phyloP scores from a whole-genome alignment of 2,888 invertebrate species.

The Nephrotoma appendiculata region DNA sequence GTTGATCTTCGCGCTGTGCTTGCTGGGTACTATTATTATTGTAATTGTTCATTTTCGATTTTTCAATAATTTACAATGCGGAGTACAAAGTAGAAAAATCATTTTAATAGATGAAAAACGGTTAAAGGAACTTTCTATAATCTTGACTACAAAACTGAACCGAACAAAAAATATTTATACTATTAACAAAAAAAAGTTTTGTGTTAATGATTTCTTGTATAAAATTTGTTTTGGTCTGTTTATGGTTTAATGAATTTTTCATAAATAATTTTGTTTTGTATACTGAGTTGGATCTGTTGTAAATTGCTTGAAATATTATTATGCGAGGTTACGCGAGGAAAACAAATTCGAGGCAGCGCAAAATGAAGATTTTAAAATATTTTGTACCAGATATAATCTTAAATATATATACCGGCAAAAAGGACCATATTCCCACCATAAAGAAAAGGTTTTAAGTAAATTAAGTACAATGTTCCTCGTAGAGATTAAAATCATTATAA shows the following conservation, averaged over 20 bases:
- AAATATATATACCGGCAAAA: too few relatives aligned
- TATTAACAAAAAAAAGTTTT: background rate
- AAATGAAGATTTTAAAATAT: too few relatives aligned
- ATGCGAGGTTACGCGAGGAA: too few relatives aligned
- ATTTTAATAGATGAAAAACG: background rate
- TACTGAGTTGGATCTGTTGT: background rate
- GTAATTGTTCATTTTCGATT: background rate
- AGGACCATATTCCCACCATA: background rate
- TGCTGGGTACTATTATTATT: background rate
- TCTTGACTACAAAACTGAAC: background rate
- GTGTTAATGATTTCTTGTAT: background rate
- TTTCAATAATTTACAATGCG: background rate
- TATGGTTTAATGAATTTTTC: background rate
- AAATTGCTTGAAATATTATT: background rate
- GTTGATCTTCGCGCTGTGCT: background rate
- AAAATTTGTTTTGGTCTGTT: background rate
- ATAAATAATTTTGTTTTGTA: background rate
- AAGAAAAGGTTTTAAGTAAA: background rate
- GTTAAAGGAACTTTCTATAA: background rate
- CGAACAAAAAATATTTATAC: background rate
- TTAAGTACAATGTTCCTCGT: background rate
- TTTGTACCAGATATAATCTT: too few relatives aligned
- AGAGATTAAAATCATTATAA: background rate
- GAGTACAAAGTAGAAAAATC: background rate
- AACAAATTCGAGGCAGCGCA: too few relatives aligned